Evolutionary conservation across 2,797 vertebrate species (phyloP).

Genomic region (Nyctibius grandis): DNA sequence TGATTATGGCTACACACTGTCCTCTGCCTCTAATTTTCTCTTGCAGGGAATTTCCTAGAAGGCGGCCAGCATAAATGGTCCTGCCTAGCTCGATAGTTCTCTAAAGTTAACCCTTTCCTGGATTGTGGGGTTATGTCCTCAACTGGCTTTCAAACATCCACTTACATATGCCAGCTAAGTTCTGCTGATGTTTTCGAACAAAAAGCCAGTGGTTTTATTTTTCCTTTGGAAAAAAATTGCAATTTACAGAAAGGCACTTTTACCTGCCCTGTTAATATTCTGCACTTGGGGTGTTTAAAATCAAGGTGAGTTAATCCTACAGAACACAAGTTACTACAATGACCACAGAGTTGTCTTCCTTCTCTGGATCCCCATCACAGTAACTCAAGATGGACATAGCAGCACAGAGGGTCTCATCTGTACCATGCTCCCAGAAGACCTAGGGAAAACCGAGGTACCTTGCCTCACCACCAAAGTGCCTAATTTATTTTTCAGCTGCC

Average conservation of each 20-base stretch:
- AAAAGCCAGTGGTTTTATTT: neutral
- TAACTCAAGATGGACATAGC: neutral
- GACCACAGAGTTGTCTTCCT: neutral
- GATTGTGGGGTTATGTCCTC: neutral
- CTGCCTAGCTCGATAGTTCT: neutral
- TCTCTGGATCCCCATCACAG: neutral
- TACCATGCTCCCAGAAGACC: neutral
- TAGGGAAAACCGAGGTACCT: neutral
- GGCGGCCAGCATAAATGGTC: conserved; percentile 42
- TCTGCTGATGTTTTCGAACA: neutral
- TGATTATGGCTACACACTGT: conserved; percentile 40
- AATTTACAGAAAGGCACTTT: neutral
- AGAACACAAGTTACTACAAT: neutral
- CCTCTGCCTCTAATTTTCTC: conserved; percentile 55
- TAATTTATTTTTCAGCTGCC: neutral
- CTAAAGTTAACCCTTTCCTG: conserved; percentile 18
- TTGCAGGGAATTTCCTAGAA: conserved; percentile 62
- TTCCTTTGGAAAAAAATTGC: neutral
- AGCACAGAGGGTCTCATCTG: neutral
- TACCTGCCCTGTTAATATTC: neutral
- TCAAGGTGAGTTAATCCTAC: neutral
- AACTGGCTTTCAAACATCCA: neutral
- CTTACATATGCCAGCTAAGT: neutral
- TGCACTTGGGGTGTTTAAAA: neutral
- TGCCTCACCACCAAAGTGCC: neutral